A percentile compares a stretch with the other conserved stretches of the same genome.
These are phyloP conservation scores for Drosophila sturtevanti DNA, from an alignment of 1,140 invertebrate genomes.

Conservation along the genomic window DNA sequence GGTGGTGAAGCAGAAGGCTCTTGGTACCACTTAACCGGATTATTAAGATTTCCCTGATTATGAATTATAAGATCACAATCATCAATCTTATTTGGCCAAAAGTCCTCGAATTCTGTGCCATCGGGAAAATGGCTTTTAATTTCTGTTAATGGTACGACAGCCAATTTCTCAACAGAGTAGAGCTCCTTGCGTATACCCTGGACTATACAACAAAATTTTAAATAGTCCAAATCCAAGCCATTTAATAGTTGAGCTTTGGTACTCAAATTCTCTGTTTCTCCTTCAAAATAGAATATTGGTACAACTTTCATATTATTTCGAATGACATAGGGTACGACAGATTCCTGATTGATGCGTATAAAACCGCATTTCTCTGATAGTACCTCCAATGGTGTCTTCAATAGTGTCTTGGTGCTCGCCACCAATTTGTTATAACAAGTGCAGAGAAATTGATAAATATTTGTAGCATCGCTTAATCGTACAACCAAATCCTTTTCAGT, in stretches of 20 bases:
- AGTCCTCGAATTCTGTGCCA: slow-evolving; percentile 94
- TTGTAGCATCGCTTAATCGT: slow-evolving; percentile 91
- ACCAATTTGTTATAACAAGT: slow-evolving; percentile 93
- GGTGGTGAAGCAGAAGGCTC: too few relatives aligned
- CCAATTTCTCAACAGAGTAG: slow-evolving; percentile 93
- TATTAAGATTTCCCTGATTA: slow-evolving; percentile 84
- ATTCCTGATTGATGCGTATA: slow-evolving; percentile 96
- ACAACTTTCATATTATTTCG: slow-evolving; percentile 93
- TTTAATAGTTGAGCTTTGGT: slow-evolving; percentile 92
- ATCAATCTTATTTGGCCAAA: slow-evolving; percentile 94
- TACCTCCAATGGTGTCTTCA: slow-evolving; percentile 84
- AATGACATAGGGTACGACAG: slow-evolving; percentile 95
- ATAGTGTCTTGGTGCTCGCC: slow-evolving; percentile 84
- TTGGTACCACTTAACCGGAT: slow-evolving; percentile 84
- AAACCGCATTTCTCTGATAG: slow-evolving; percentile 94
- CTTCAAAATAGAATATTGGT: slow-evolving; percentile 96
- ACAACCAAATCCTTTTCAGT: slow-evolving; percentile 95
- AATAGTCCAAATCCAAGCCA: slow-evolving; percentile 95
- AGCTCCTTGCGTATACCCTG: slow-evolving; percentile 95
- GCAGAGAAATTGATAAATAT: slow-evolving; percentile 95
- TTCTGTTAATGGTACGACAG: slow-evolving; percentile 93
- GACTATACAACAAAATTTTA: slow-evolving; percentile 97
- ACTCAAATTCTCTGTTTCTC: slow-evolving; percentile 94
- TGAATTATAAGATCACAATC: slow-evolving; percentile 88
- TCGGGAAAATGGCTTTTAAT: slow-evolving; percentile 95